These are phyloP conservation scores for Hydrozoanthus tunicans DNA, from an alignment of 64 coral and sea anemone species.

Conservation along the genomic window DNA sequence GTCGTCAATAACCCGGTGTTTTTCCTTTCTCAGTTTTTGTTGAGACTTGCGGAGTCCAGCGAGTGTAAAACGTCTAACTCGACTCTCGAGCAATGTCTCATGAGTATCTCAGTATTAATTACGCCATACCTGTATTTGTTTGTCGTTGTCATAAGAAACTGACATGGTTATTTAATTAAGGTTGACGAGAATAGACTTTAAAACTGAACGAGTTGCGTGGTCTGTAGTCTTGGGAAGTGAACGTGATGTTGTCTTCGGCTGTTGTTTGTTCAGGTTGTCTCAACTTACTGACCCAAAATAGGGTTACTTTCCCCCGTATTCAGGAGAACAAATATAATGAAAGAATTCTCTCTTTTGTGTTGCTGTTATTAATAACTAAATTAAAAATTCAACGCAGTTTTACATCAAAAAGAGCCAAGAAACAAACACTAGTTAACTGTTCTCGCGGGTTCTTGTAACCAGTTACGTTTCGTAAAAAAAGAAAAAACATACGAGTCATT, in stretches of 20 bases:
- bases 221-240: no score
- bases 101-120: no score
- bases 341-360: background rate
- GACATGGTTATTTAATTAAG: no score
- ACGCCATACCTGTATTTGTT: no score
- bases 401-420: background rate
- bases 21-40: no score
- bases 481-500: background rate
- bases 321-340: slow-evolving; percentile 14
- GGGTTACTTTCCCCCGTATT: background rate
- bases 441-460: background rate
- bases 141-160: no score
- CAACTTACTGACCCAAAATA: background rate
- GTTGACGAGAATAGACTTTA: no score
- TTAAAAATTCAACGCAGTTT: background rate
- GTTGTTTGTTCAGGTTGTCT: background rate
- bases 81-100: no score
- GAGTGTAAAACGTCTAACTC: no score
- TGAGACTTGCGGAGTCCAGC: no score
- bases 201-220: no score
- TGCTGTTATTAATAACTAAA: background rate
- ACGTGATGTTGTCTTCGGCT: background rate
- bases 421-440: background rate
- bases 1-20: no score
- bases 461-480: background rate